phyloP scores from a whole-genome alignment of 2,888 invertebrate species.

The Leptura quadrifasciata region DNA sequence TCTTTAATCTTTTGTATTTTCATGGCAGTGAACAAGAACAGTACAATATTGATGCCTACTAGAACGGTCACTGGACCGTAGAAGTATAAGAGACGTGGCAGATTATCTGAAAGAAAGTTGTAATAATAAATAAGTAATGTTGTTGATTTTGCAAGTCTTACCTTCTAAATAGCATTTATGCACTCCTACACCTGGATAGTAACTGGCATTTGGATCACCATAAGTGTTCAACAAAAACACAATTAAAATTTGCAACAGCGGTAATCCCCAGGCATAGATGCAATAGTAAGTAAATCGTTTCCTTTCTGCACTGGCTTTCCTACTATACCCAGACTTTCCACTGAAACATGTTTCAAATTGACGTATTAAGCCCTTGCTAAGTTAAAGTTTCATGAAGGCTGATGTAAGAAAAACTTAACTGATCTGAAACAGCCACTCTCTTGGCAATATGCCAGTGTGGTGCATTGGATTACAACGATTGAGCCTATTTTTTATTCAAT shows the following conservation, averaged over 20 bases:
- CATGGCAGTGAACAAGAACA: conserved; percentile 4
- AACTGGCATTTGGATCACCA: conserved; percentile 1
- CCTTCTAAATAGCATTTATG: conserved; percentile 13
- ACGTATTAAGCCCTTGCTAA: too few relatives aligned
- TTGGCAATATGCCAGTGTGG: too few relatives aligned
- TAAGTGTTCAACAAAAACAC: conserved; percentile 13
- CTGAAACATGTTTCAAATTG: not conserved
- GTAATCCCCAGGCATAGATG: conserved; percentile 11
- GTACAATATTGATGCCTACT: conserved; percentile 10
- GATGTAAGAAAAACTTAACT: too few relatives aligned
- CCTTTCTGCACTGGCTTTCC: not conserved
- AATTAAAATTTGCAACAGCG: not conserved
- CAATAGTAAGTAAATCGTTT: conserved; percentile 1
- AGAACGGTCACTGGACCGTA: conserved; percentile 19
- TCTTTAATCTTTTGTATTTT: conserved; percentile 16
- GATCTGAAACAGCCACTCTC: too few relatives aligned
- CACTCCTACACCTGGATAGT: conserved; percentile 19
- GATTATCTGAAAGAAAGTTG: not conserved
- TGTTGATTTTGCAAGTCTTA: not conserved
- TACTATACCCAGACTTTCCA: not conserved
- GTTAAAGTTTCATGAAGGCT: too few relatives aligned
- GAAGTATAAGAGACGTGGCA: not conserved
- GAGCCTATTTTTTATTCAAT: too few relatives aligned
- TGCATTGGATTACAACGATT: too few relatives aligned
- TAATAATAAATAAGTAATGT: not conserved